Base-by-base conservation (phyloP, 2,113 vertebrate genomes). In the Nesospiza acunhae region DNA sequence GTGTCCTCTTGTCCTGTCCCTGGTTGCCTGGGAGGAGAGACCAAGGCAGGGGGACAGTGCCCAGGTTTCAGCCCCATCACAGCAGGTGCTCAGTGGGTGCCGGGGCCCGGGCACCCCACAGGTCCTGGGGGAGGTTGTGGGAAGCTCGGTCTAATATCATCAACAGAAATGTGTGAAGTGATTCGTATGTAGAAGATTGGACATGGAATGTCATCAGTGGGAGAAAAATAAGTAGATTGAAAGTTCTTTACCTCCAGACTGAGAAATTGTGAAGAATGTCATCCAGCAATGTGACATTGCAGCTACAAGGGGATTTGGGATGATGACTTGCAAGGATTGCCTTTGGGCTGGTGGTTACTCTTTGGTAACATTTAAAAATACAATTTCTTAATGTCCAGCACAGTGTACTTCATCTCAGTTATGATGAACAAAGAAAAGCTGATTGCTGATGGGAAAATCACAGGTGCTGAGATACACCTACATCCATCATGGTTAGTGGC, bases 41-140 rank as follows among this genome's bases (percentile, higher is more conserved):
- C 18, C 0, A 4, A 4, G 18, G 1, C 23, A 5, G 39, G 15
- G 24, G 73, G 5, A 15, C 7, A 19, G 28, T 8, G 47, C 3
- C 24, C 18, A 0, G 22, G 10, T 26, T 21, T 26, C 28, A 7
- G 17, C 2, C 37, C 21, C 1, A 0, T 15, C 1, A 1, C 3
- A 21, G 28, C n/a, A 7, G 22, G 2, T 0, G 49, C 41, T 17
- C 21, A 0, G 30, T 2, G 15, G 0, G 2, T 4, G 50, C 30
- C 12, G 63, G 27, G 11, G 8, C 13, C 31, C 0, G 3, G 19
- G 60, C 52, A 3, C 11, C 17, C 13, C 1, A 5, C 13, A 0
- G 22, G 3, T 6, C n/a, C 23, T 14, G 16, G 8, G 2, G 9
- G 33, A 11, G 39, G 0, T 0, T 20, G 24, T 3, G 2, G 23